These are phyloP conservation scores for Chitala chitala DNA, from an alignment of 2,113 vertebrate species.

Conservation along the genomic window DNA sequence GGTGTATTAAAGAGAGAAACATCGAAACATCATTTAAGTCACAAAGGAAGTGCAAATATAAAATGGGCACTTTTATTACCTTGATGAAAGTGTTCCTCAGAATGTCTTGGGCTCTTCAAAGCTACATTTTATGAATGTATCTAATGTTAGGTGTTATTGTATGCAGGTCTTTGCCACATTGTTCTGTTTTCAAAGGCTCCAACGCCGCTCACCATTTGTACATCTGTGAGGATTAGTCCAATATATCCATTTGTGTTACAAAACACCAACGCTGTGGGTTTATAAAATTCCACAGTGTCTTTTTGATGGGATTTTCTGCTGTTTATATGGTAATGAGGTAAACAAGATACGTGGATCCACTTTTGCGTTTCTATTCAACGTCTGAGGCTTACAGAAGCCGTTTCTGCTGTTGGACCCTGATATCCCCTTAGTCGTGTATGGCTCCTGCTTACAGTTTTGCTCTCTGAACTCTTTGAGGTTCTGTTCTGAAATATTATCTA, in stretches of 20 bases:
- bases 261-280: background rate
- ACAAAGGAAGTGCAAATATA: background rate
- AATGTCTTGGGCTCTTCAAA: background rate
- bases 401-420: background rate
- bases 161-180: background rate
- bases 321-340: background rate
- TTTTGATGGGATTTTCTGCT: conserved; percentile 6
- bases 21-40: background rate
- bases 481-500: background rate
- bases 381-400: too few relatives aligned
- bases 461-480: background rate
- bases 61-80: background rate
- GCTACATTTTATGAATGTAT: background rate
- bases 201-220: background rate
- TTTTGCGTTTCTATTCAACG: background rate
- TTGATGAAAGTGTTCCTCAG: background rate
- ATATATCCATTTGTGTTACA: background rate
- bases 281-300: background rate
- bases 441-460: background rate
- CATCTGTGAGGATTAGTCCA: background rate
- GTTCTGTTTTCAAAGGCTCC: background rate
- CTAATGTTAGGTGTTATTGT: background rate
- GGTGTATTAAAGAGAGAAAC: background rate
- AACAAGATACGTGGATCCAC: background rate
- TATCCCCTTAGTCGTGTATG: background rate